Conservation (phyloP, 2,113 vertebrate species). For the Lophura nycthemera region DNA sequence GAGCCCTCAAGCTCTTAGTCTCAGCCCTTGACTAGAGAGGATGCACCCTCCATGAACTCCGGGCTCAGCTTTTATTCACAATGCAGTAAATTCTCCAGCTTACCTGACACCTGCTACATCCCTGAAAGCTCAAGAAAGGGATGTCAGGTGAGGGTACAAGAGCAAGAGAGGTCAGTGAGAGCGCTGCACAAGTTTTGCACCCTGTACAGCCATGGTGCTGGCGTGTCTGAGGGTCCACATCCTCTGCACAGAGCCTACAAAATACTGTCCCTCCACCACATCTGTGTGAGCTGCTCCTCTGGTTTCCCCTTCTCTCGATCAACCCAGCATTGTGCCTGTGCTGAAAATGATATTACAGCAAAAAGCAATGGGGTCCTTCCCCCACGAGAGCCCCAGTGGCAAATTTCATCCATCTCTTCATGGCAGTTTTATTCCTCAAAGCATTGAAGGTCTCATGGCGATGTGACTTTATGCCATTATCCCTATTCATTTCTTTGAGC, state of each 20-base stretch:
- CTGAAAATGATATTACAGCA: not conserved
- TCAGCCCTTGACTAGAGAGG: not conserved
- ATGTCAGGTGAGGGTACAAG: not conserved
- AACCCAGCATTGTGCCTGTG: not conserved
- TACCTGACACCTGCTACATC: not conserved
- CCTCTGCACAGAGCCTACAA: not conserved
- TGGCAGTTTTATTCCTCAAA: not conserved
- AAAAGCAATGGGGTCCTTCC: not conserved
- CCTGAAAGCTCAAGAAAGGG: not conserved
- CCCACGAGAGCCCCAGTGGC: not conserved
- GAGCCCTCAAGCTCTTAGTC: accelerated
- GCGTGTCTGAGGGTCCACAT: not conserved
- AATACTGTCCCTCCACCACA: accelerated
- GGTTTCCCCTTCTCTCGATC: not conserved
- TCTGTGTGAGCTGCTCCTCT: not conserved
- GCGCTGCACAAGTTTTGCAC: accelerated
- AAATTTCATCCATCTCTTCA: not conserved
- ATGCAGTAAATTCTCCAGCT: not conserved
- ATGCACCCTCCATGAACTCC: not conserved
- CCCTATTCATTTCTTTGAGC: not conserved
- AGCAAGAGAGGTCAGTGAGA: not conserved
- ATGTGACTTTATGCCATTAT: not conserved
- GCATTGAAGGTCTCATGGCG: not conserved
- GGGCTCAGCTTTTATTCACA: not conserved
- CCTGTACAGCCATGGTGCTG: not conserved